phyloP scores from a whole-genome alignment of 2,888 invertebrate species.

The Aphrophora alni region DNA sequence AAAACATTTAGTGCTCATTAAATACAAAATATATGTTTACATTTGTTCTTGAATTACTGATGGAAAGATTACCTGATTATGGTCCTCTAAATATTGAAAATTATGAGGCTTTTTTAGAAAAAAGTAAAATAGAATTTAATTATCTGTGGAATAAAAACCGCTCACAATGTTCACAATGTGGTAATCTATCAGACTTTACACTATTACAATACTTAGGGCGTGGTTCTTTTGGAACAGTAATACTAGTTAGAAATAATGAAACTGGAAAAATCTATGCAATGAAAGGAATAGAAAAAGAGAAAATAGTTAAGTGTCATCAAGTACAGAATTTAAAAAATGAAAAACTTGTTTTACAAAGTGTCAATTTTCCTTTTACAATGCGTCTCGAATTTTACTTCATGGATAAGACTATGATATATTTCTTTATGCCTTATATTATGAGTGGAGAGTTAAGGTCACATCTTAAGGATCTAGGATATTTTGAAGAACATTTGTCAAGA shows the following conservation, averaged over 20 bases:
- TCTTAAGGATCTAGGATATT: slow-evolving; percentile 68
- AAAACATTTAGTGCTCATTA: too few relatives aligned
- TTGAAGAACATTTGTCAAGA: slow-evolving; percentile 61
- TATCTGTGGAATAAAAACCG: neutral
- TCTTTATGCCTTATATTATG: slow-evolving; percentile 82
- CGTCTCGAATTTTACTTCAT: slow-evolving; percentile 84
- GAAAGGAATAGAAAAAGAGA: slow-evolving; percentile 68
- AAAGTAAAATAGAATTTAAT: neutral
- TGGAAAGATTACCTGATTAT: neutral
- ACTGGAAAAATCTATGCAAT: slow-evolving; percentile 63
- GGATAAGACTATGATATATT: slow-evolving; percentile 83
- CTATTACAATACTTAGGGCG: slow-evolving; percentile 58
- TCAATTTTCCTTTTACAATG: slow-evolving; percentile 89
- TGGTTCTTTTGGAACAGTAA: slow-evolving; percentile 67
- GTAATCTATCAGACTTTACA: slow-evolving; percentile 1
- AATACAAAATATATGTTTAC: too few relatives aligned
- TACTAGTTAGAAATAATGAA: slow-evolving; percentile 64
- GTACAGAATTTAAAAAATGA: slow-evolving; percentile 71
- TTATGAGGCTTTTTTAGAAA: neutral
- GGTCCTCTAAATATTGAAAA: slow-evolving; percentile 12
- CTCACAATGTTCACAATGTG: neutral
- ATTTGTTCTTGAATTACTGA: too few relatives aligned
- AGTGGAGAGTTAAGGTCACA: slow-evolving; percentile 91
- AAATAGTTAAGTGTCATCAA: slow-evolving; percentile 68
- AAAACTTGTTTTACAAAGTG: slow-evolving; percentile 84